Evolutionary conservation across 2,888 invertebrate genomes (phyloP), one percentile per base, ranked within the genome.

Genomic region (Microplitis deprimator): DNA sequence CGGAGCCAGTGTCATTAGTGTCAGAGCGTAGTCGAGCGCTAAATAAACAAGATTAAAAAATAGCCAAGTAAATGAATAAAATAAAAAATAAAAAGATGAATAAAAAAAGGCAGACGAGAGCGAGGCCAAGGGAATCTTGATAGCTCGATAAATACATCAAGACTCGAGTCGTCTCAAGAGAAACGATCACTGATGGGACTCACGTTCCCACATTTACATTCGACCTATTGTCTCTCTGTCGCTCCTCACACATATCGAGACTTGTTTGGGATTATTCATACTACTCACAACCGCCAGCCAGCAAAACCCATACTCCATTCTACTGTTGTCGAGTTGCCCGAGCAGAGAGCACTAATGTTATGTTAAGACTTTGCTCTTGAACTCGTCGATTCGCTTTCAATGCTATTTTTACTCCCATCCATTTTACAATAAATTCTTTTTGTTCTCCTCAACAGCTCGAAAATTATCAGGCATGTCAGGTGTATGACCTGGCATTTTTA

Each of bases 141-240:
- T 71, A 76, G 75, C 75, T 76, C 65, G 76, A 76, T 76, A 68
- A 68, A 76, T 69, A 67, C 70, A 70, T 68, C 61, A 60, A 68
- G 64, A 60, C 67, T 73, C 41, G 68, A 59, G 60, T 68, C 64
- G 50, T 40, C 61, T 20, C 59, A 59, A 77, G 82, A 83, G 82
- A 80, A 82, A 80, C 74, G 81, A 86, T 88, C 85, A 79, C 83
- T 79, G 82, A 87, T 87, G 85, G 83, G 82, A 84, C 83, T 88
- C 88, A 88, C 87, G 87, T 88, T 84, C 85, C 77, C 82, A 83
- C 87, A 88, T 88, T 88, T 88, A 85, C 87, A 88, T 88, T 87
- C 87, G 86, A 86, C 87, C 87, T 86, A 88, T 88, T 88, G 88
- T 88, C 85, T 85, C 78, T 77, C 78, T 78, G 81, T 79, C 79